Base-by-base conservation (phyloP, 2,888 invertebrate species). In the Podotricha telesiphe region DNA sequence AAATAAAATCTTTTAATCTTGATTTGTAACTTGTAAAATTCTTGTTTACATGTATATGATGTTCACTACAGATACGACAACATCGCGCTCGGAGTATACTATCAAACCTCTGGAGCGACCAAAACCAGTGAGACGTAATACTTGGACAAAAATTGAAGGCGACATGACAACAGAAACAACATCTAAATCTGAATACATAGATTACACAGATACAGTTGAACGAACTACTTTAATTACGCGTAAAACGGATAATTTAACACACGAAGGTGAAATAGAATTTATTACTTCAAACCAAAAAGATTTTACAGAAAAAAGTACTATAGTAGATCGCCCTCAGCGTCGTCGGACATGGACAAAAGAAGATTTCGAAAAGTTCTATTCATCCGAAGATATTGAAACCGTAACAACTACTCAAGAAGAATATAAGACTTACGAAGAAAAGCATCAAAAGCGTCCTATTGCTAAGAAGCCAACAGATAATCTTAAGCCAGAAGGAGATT, bases 91-190 rank as follows among this genome's bases (percentile, higher is more conserved):
- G 71, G 96, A 95, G 81, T 96, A 95, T 83, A 95, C 95, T 74
- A 94, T 95, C n/a, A 94, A 95, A 83, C 94, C 94, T 73, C 91
- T 93, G 7, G 95, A 95, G 83, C 89, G 95, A 78, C 94, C 95
- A 53, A 94, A 90, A 79, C 94, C 95, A 69, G 94, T 96, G 59
- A 92, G 96, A 76, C 94, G 96, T 65, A 96, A 96, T 79, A 96
- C 96, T 1, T 96, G 95, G 93, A 96, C 96, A 0, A 96, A 96
- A 84, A 89, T 96, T 55, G 96, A 96, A 86, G 96, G 96, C 40
- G 96, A 96, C 67, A 95, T 96, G 86, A 93, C 86, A 53, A 94
- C 95, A 51, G 95, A 95, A 77, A 96, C 96, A 5, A 96, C 96
- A 19, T 94, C 90, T 63, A 93, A 94, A 82, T 93, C 94, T 0